phyloP scores from a whole-genome alignment of 30 jellyfish, hydroid and myxozoan species.

The Chrysaora quinquecirrha region DNA sequence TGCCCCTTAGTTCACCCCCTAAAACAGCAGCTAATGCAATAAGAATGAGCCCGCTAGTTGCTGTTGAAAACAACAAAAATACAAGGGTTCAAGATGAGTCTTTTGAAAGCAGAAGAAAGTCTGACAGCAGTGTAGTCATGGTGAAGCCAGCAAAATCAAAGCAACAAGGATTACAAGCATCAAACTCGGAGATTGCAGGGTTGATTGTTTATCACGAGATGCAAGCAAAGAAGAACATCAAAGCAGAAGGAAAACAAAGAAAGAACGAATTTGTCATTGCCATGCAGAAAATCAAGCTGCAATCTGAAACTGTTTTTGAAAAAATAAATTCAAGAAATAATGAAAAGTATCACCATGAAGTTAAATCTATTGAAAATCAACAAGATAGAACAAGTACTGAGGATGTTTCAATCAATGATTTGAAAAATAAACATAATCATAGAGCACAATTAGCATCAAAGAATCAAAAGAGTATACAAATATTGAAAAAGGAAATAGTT shows the following conservation, averaged over 20 bases:
- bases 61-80: background rate
- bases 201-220: background rate
- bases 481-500: constrained; percentile 19
- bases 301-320: background rate
- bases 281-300: constrained; percentile 11
- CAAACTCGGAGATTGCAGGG: constrained; percentile 17
- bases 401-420: constrained; percentile 14
- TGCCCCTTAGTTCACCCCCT: constrained; percentile 54
- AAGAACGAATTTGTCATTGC: constrained; percentile 21
- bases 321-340: background rate
- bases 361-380: background rate
- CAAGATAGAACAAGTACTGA: background rate
- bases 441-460: background rate
- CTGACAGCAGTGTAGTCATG: background rate
- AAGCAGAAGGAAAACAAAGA: constrained; percentile 14
- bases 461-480: background rate
- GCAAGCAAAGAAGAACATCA: constrained; percentile 21
- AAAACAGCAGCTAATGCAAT: constrained; percentile 1
- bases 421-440: background rate
- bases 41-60: background rate
- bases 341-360: constrained; percentile 5
- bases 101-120: background rate
- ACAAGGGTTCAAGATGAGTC: background rate
- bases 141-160: background rate
- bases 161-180: background rate